phyloP scores from a whole-genome alignment of 1,140 invertebrate genomes.

The Heterodera carotae region DNA sequence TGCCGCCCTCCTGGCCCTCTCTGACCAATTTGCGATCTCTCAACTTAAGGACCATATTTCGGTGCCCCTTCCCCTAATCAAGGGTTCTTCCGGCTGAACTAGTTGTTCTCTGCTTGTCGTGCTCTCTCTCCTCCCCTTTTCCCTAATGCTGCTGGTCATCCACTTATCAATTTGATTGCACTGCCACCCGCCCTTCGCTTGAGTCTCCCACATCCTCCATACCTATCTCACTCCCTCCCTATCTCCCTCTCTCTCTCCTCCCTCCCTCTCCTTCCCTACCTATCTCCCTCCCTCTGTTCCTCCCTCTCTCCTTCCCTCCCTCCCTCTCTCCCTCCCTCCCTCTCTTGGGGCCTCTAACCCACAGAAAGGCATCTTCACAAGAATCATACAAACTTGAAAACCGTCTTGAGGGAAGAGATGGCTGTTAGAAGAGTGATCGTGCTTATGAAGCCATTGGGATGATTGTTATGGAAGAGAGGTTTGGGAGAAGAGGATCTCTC shows the following conservation, averaged over 20 bases:
- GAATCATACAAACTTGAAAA: constrained; percentile 20
- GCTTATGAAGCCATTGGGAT: not conserved
- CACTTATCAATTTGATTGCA: constrained; percentile 1
- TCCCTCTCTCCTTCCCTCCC: too few relatives aligned
- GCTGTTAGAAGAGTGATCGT: not conserved
- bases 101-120: too few relatives aligned
- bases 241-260: too few relatives aligned
- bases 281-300: not conserved
- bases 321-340: not conserved
- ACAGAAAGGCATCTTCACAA: not conserved
- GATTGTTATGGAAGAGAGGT: not conserved
- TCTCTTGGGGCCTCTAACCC: not conserved
- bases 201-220: too few relatives aligned
- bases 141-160: not conserved
- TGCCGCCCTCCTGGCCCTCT: not conserved
- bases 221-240: too few relatives aligned
- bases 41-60: not conserved
- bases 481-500: not conserved
- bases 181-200: not conserved
- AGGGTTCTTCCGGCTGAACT: constrained; percentile 16
- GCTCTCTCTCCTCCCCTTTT: not conserved
- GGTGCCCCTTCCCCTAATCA: not conserved
- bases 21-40: not conserved
- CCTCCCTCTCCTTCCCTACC: too few relatives aligned
- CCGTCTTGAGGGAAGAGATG: constrained; percentile 5